phyloP scores from a whole-genome alignment of 2,888 invertebrate genomes.

The Synergus umbraculus region DNA sequence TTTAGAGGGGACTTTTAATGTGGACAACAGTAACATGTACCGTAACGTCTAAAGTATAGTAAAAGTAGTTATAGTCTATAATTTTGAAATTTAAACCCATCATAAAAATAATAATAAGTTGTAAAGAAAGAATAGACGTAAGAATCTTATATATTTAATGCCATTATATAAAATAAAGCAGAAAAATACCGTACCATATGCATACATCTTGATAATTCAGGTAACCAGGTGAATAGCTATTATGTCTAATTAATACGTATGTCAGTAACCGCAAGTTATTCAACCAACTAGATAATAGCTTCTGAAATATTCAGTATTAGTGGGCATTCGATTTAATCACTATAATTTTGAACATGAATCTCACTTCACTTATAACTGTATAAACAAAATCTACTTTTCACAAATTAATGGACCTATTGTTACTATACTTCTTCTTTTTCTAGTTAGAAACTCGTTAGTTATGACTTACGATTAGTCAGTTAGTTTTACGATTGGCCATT shows the following conservation, averaged over 20 bases:
- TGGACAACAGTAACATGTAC: background rate
- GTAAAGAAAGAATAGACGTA: too few relatives aligned
- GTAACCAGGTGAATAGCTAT: background rate
- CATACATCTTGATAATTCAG: background rate
- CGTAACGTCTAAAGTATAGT: background rate
- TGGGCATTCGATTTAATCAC: slow-evolving; percentile 2
- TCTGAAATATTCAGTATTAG: slow-evolving; percentile 25
- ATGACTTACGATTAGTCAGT: too few relatives aligned
- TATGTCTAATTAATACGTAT: slow-evolving; percentile 26
- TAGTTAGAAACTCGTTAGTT: too few relatives aligned
- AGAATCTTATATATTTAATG: too few relatives aligned
- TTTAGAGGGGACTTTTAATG: background rate
- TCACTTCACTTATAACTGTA: background rate
- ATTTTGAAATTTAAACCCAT: background rate
- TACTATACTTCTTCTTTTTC: too few relatives aligned
- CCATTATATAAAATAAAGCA: too few relatives aligned
- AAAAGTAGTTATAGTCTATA: background rate
- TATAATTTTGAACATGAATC: background rate
- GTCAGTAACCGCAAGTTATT: slow-evolving; percentile 22
- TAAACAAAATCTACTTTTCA: too few relatives aligned
- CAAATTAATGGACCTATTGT: too few relatives aligned
- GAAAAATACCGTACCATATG: too few relatives aligned
- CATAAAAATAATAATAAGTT: background rate
- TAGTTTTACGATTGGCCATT: too few relatives aligned
- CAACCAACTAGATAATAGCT: slow-evolving; percentile 15